Base-by-base conservation (phyloP, 2,797 vertebrate genomes). In the Scomberomorus guttatus region DNA sequence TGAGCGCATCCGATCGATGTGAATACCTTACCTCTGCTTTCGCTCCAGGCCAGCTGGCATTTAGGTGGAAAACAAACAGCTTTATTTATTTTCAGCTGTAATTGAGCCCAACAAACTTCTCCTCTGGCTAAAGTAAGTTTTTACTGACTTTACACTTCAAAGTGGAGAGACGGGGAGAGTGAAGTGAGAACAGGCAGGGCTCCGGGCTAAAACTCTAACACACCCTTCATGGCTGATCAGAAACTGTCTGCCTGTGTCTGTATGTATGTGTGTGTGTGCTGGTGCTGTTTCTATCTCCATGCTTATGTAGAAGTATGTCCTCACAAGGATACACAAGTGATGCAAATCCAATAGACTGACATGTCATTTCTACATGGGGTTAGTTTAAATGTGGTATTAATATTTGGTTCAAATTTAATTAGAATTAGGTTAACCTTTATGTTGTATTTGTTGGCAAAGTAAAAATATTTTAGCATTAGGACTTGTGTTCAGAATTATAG, bases 71-170 rank as follows among this genome's bases (percentile, higher is more conserved):
- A 68, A 76, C 78, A 77, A 80, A 80, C 54, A 8, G 44, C 68
- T 72, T 75, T 72, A 59, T 85, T 83, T 82, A 73, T 79, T 72
- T 77, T 54, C 57, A 63, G 66, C 27, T 12, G 11, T 74, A 76
- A 82, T 83, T 67, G 64, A 73, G 71, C 24, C 55, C 56, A 54
- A 59, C n/a, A 25, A 87, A 79, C 67, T 66, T 68, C 17, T 79
- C 59, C 82, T 85, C 50, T 48, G 68, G 82, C 58, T 67, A 58
- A 72, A 79, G 57, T 62, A 80, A 67, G 24, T 83, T 85, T 86
- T 78, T 72, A 71, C 72, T 76, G 80, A 80, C 80, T 87, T 85
- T 62, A 62, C 66, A 83, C 82, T 87, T 87, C 76, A 88, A 89
- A 90, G 87, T 75, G 13, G 44, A 66, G 69, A 69, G 67, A 71